Evolutionary conservation across 2,888 invertebrate species (phyloP), one percentile per base, ranked within the genome.

Genomic region (Choreutis nemorana): DNA sequence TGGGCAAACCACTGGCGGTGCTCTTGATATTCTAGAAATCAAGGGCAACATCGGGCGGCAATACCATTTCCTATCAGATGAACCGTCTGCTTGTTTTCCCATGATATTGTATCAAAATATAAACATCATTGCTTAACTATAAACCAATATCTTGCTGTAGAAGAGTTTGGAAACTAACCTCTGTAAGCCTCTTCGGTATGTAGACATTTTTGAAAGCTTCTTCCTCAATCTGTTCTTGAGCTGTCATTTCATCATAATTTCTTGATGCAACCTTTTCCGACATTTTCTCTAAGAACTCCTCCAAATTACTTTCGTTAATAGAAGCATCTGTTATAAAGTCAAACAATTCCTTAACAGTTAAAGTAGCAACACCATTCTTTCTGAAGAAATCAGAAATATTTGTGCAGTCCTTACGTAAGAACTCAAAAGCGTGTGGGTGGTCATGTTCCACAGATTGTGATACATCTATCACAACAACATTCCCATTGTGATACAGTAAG

Each of bases 401-500:
- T 12, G 88, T 90, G 55, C 97, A 95, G 73, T 99, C 98, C 58
- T 92, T 96, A 33, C 97, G 83, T 26, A 99, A 80, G 63, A 99
- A 99, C 37, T 96, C 93, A 40, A 95, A 84, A 0, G 98, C 93
- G 65, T 92, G 89, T 0, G 97, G 97, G 82, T 99, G 97, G 62
- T 98, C 97, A 61, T 97, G 97, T 66, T 98, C 97, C 0, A 99
- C 98, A 0, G 97, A 91, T 59, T 99, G 99, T 1, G 97, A 97
- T 0, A 99, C 98, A 72, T 99, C 99, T 50, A 99, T 99, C 11
- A 98, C 86, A 34, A 90, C 89, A n/a, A 93, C 67, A 49, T 90
- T 85, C 0, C 89, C 90, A 50, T 92, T 83, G 48, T 91, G 87
- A 50, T 89, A 91, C 41, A 98, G 70, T 37, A 99, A 82, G 73